Evolutionary conservation across 1,140 invertebrate genomes (phyloP), one percentile per base, ranked within the genome.

Genomic region (Bombus cullumanus): DNA sequence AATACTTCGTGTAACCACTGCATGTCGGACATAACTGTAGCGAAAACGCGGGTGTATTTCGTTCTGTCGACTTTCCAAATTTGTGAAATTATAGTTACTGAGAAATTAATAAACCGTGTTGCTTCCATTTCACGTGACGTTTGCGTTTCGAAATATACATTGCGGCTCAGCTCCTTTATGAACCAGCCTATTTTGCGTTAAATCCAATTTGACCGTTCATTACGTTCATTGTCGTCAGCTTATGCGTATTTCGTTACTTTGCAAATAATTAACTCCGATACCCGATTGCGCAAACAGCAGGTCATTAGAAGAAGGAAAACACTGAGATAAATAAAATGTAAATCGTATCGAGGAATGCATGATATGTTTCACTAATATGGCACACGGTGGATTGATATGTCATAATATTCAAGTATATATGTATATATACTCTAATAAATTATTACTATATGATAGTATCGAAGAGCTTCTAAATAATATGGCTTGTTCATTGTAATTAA

Each of bases 111-210:
- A 41, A 28, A 53, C n/a, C 57, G 57, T 34, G 72, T 18, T 57
- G 15, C 3, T 41, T 43, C 31, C 39, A 75, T 75, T 75, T 74
- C 39, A 64, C 71, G 71, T 75, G 41, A 83, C 34, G 31, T 31
- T 37, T 76, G 31, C 71, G 25, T 72, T 43, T 43, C 39, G 31
- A 75, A 37, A 75, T 64, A 64, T 62, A n/a, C 37, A 69, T 43
- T 47, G 10, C 12, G 22, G 18, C 18, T 37, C 69, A 15, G 2
- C 13, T 41, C 59, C 31, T 64, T 34, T 62, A 62, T 66, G 66
- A 75, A 83, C 75, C 73, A 57, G 62, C 34, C 43, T 57, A 68
- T 41, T 62, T 62, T 6, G 47, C 37, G 34, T 83, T 71, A 83
- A 83, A 83, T 66, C 22, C 71, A 25, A 66, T 78, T 59, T 47